A percentile compares a stretch with the other conserved stretches of the same genome.
Evolutionary conservation across 1,140 invertebrate species (phyloP).

Genomic region (Drosophila asahinai): DNA sequence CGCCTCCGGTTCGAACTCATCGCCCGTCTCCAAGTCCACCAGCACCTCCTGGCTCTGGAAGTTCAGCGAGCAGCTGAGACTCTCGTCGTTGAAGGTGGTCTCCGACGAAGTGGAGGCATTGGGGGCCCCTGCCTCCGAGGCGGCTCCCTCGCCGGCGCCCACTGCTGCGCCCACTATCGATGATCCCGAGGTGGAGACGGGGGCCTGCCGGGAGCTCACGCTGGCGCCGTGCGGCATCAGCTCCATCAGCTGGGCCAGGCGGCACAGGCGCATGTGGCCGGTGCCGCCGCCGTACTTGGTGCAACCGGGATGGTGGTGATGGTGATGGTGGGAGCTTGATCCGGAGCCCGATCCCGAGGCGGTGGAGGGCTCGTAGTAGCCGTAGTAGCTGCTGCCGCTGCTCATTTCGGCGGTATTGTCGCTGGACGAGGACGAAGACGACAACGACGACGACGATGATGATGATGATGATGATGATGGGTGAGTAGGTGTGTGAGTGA

Average conservation of each 20-base stretch:
- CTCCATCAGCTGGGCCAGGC: slow-evolving; percentile 18
- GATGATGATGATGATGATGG: not conserved
- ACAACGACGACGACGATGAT: not conserved
- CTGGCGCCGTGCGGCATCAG: slow-evolving; percentile 5
- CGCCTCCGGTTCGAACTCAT: slow-evolving; percentile 40
- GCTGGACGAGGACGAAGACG: not conserved
- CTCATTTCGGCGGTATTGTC: not conserved
- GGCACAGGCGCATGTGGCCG: slow-evolving; percentile 6
- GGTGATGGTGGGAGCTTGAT: no score
- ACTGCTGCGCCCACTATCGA: not conserved
- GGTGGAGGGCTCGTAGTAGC: not conserved
- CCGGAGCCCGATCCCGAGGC: no score
- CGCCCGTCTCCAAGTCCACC: slow-evolving; percentile 50
- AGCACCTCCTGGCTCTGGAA: slow-evolving; percentile 69
- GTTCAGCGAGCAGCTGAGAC: slow-evolving; percentile 41
- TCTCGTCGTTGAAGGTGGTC: slow-evolving; percentile 16
- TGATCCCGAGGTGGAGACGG: not conserved
- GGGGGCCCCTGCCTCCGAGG: not conserved
- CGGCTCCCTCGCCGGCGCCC: not conserved
- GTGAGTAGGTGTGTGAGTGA: not conserved
- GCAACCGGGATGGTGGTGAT: not conserved
- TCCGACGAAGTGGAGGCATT: slow-evolving; percentile 2
- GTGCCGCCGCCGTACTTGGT: slow-evolving; percentile 4
- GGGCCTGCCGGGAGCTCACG: not conserved
- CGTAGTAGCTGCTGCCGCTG: not conserved